A percentile compares a stretch with the other conserved stretches of the same genome.
phyloP scores from a whole-genome alignment of 2,797 vertebrate genomes.

The Scolopax rusticola region DNA sequence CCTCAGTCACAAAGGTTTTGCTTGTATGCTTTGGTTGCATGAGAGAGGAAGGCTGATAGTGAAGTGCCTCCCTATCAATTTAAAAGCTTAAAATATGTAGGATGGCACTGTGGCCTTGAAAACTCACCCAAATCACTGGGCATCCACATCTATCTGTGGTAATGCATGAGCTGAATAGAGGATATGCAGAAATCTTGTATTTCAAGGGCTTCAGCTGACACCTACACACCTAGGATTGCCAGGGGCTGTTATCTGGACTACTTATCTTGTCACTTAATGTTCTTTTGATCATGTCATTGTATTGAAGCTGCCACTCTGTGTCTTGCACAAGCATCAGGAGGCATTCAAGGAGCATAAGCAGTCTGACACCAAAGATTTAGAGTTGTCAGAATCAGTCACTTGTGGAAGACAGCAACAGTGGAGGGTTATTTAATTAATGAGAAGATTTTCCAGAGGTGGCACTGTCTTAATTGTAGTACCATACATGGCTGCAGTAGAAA shows the following conservation, averaged over 20 bases:
- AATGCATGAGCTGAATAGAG: not conserved
- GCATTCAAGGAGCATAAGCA: not conserved
- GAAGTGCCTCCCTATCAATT: not conserved
- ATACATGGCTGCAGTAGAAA: not conserved
- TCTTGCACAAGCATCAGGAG: not conserved
- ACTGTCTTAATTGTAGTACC: not conserved
- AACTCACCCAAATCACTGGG: not conserved
- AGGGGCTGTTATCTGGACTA: not conserved
- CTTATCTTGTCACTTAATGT: conserved; percentile 19
- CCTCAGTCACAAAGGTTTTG: not conserved
- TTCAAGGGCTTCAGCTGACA: not conserved
- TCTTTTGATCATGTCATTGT: not conserved
- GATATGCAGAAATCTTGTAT: not conserved
- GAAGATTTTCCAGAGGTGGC: not conserved
- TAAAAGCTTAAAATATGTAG: not conserved
- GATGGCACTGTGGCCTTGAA: not conserved
- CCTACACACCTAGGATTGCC: not conserved
- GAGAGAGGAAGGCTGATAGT: not conserved
- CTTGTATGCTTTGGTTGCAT: not conserved
- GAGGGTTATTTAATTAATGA: not conserved
- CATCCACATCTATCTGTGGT: not conserved
- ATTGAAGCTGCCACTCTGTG: not conserved
- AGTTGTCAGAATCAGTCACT: not conserved
- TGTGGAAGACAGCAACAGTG: not conserved
- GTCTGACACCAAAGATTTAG: not conserved